Percentiles rank a stretch among this genome's conserved stretches.
Evolutionary conservation across 2,888 invertebrate genomes (phyloP).

Genomic region (Dioctria rufipes): DNA sequence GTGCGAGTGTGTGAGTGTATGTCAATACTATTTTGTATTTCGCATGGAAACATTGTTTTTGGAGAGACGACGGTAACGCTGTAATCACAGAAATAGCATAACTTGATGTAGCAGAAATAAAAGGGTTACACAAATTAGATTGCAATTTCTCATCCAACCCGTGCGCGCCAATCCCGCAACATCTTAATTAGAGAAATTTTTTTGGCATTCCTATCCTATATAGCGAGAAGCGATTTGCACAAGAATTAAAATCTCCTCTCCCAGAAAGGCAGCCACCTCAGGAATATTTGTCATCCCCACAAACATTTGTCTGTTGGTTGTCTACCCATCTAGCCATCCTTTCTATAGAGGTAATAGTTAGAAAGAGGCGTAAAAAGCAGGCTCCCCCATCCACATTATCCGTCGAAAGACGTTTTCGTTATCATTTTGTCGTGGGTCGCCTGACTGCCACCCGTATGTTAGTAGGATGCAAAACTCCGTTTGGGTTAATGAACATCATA

Average conservation of each 20-base stretch:
- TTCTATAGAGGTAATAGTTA: neutral
- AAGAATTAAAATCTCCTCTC: conserved; percentile 51
- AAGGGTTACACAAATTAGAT: conserved; percentile 21
- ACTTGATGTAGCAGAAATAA: neutral
- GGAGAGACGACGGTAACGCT: neutral
- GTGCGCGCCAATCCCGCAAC: conserved; percentile 21
- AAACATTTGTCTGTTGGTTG: conserved; percentile 51
- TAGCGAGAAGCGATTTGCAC: conserved; percentile 53
- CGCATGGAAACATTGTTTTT: no score
- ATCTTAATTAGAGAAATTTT: conserved; percentile 58
- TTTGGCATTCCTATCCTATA: conserved; percentile 53
- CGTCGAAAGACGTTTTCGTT: conserved; percentile 44
- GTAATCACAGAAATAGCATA: conserved; percentile 22
- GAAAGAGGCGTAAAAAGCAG: conserved; percentile 14
- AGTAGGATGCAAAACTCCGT: conserved; percentile 46
- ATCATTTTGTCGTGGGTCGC: conserved; percentile 13
- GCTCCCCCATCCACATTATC: neutral
- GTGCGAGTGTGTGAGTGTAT: neutral
- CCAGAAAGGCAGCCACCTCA: conserved; percentile 21
- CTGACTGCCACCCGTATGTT: neutral
- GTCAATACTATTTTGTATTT: no score
- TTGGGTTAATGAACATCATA: conserved; percentile 59
- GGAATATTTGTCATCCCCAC: conserved; percentile 58
- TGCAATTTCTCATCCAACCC: conserved; percentile 38
- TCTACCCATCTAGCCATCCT: neutral